Percentiles rank a stretch among this genome's conserved stretches.
Conservation (phyloP, 2,797 vertebrate genomes). For the Iguana delicatissima region DNA sequence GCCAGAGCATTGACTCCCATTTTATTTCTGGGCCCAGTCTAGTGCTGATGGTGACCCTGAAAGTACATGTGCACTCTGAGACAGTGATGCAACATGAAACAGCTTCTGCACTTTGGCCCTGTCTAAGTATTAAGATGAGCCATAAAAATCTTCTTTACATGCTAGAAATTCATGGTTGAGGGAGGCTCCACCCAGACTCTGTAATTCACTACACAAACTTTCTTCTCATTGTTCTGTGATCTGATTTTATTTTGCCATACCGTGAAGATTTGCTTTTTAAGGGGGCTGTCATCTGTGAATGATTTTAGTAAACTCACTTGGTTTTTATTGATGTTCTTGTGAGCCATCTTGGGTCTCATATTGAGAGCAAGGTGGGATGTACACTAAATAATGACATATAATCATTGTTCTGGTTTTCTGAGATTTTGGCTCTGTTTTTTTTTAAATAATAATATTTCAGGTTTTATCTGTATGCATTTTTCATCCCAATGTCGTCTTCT, state of each 20-base stretch:
- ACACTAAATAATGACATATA: not conserved
- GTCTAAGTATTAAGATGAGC: not conserved
- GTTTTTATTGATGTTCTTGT: not conserved
- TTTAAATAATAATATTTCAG: not conserved
- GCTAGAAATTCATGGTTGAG: not conserved
- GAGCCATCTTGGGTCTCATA: too few species aligned
- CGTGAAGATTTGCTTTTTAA: not conserved
- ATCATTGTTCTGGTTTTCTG: not conserved
- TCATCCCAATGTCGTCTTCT: not conserved
- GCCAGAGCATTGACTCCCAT: not conserved
- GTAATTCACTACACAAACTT: too few species aligned
- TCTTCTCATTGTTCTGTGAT: not conserved
- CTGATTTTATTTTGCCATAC: not conserved
- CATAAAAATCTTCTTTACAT: not conserved
- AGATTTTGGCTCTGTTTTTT: not conserved
- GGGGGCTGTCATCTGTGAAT: not conserved
- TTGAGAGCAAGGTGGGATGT: too few species aligned
- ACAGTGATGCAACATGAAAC: not conserved
- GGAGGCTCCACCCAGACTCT: too few species aligned
- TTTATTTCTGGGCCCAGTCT: not conserved
- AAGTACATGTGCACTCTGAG: not conserved
- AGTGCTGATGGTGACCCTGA: not conserved
- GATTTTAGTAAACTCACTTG: not conserved
- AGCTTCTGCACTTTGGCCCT: not conserved
- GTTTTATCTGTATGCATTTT: not conserved